Evolutionary conservation across 2,888 invertebrate species (phyloP), one percentile per base, ranked within the genome.

Genomic region (Melieria crassipennis): DNA sequence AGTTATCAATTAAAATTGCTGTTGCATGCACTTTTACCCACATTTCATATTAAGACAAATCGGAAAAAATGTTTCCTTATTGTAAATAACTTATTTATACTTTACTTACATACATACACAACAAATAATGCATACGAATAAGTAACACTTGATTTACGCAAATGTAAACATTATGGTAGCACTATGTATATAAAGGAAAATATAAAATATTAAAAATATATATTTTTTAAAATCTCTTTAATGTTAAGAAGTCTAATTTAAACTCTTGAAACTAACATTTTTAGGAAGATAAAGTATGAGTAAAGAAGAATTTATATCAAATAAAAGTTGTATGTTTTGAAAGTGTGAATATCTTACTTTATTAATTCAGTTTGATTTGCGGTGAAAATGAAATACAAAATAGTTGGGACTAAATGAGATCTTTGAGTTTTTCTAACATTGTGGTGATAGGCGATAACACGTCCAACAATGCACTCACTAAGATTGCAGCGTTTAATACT

Each of bases 51-150:
- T 30, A 58, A 58, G 58, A 13, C 5, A 58, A 58, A 52, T 52
- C 52, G 13, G 30, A 58, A 58, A 58, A 58, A 5, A n/a, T 57
- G 13, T 60, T 60, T 43, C 45, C 45, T 45, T 61, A 43, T 61
- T 61, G 45, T 45, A 61, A 45, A 61, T 7, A 5, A 43, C n/a
- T 43, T 42, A 61, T 61, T 42, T 61, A 43, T 61, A 61, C 45
- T n/a, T 52, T 52, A 52, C 11, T 52, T 30, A 3, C 30, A 30
- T 30, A 30, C 30, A 30, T 30, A 30, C 30, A 30, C 30, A 30
- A 30, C 30, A 30, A 30, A 30, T 30, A 1, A 30, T 30, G 30
- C 30, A 30, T 52, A 61, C 10, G 10, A 45, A 43, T 43, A 43
- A 61, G 61, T 43, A 7, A 45, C 42, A 61, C 61, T 61, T 61